These are phyloP conservation scores for Passer montanus DNA, from an alignment of 2,113 vertebrate species.

Conservation along the genomic window DNA sequence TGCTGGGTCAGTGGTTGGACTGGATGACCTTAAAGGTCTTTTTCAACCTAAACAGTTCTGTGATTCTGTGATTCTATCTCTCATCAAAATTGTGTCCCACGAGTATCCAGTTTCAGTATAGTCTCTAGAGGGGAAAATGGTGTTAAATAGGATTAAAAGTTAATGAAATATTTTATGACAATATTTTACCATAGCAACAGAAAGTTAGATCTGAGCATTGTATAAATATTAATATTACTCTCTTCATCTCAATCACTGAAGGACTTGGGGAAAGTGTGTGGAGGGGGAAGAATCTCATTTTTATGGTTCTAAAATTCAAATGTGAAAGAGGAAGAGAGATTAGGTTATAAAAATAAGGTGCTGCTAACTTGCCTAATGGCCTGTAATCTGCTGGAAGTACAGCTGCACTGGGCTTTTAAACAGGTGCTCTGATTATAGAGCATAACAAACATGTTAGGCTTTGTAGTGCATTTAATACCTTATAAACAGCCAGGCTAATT, in stretches of 20 bases:
- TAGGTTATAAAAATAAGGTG: slow-evolving; percentile 68
- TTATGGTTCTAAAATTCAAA: slow-evolving; percentile 65
- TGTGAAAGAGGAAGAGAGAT: slow-evolving; percentile 56
- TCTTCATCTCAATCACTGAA: slow-evolving; percentile 45
- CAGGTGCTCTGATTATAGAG: slow-evolving; percentile 72
- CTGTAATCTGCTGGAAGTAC: slow-evolving; percentile 66
- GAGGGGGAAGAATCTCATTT: slow-evolving; percentile 46
- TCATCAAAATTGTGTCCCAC: not conserved
- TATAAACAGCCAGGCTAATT: slow-evolving; percentile 72
- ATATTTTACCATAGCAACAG: slow-evolving; percentile 60
- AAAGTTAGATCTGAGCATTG: slow-evolving; percentile 37
- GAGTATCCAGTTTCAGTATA: not conserved
- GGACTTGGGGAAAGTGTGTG: not conserved
- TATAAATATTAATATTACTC: slow-evolving; percentile 66
- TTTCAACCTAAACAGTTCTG: not conserved
- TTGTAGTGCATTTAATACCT: slow-evolving; percentile 69
- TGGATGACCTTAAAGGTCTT: not conserved
- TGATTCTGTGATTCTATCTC: not conserved
- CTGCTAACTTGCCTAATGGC: slow-evolving; percentile 69
- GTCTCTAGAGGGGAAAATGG: not conserved
- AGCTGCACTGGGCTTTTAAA: slow-evolving; percentile 70
- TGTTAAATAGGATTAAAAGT: slow-evolving; percentile 69
- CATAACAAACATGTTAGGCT: slow-evolving; percentile 68
- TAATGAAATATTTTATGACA: slow-evolving; percentile 72
- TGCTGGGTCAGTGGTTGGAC: not conserved